These are phyloP conservation scores for Isichthys henryi DNA, from an alignment of 2,113 vertebrate species.

Conservation along the genomic window DNA sequence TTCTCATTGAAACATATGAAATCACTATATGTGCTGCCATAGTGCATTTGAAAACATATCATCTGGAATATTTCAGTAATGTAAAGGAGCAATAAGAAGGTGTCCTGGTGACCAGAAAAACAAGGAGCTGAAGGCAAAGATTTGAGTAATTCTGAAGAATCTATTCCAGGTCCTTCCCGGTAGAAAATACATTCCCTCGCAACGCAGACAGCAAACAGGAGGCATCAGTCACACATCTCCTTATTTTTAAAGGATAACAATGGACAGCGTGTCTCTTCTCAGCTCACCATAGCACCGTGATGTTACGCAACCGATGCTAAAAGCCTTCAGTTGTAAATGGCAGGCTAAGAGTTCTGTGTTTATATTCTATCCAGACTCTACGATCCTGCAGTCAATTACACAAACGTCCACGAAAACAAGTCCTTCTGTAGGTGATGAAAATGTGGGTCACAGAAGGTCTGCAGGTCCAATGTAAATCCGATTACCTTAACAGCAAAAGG, in stretches of 20 bases:
- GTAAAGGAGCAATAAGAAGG: background rate
- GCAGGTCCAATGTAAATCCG: background rate
- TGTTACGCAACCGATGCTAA: background rate
- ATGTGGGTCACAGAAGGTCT: background rate
- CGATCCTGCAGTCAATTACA: background rate
- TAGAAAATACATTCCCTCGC: background rate
- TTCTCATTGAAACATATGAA: background rate
- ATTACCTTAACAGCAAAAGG: background rate
- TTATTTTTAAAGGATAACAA: conserved; percentile 3
- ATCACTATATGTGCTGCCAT: background rate
- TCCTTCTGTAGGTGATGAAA: background rate
- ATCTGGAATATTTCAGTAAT: background rate
- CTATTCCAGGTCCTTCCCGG: background rate
- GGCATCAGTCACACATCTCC: background rate
- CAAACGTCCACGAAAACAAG: background rate
- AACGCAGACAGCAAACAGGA: background rate
- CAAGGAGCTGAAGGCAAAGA: background rate
- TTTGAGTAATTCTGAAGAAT: background rate
- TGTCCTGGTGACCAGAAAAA: background rate
- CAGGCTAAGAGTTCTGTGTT: background rate
- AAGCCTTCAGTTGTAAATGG: background rate
- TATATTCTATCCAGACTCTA: background rate
- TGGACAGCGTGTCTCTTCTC: conserved; percentile 2
- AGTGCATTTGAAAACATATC: background rate
- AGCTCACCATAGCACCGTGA: background rate